Evolutionary conservation across 2,797 vertebrate genomes (phyloP), one percentile per base, ranked within the genome.

Genomic region (Pseudomugil gertrudae): DNA sequence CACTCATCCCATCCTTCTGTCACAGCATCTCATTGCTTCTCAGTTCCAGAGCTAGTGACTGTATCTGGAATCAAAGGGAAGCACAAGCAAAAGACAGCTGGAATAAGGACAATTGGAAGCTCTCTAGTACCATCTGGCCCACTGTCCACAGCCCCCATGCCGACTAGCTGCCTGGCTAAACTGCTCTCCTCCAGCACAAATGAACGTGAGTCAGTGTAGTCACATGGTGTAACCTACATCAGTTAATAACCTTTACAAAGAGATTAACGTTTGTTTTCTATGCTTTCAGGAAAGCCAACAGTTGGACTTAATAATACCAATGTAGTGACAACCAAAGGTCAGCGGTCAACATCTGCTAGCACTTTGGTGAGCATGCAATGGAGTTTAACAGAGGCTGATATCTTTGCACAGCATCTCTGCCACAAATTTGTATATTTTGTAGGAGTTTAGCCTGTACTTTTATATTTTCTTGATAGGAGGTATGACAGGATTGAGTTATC

Each of bases 131-230:
- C 38, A 1, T 45, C 80, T 4, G 66, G 59, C 13, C 26, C 74
- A 13, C 69, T 29, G 1, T 63, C 69, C 32, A 47, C 61, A 26
- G 38, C 74, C 4, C 54, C 90, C 27, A 43, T 84, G 2, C 83
- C 91, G 59, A 87, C 87, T 2, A 93, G 94, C 82, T 95, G 95
- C 87, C 90, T 95, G 59, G 95, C 94, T 9, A 94, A 95, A 79
- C 93, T 97, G 60, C 94, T 97, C 5, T 93, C 92, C 47, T 88
- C 90, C 19, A 64, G 84, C 63, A 24, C 81, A 61, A 81, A 77
- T 13, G 92, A 93, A 58, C 86, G 93, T 94, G 79, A 88, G 92
- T 88, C 68, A 19, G 0, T n/a, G 57, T 35, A 24, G 4, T 40
- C 15, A 9, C 21, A 35, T 9, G 1, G 26, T 71, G 35, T n/a